Conservation (phyloP, 2,113 vertebrate species). For the Nerophis lumbriciformis region DNA sequence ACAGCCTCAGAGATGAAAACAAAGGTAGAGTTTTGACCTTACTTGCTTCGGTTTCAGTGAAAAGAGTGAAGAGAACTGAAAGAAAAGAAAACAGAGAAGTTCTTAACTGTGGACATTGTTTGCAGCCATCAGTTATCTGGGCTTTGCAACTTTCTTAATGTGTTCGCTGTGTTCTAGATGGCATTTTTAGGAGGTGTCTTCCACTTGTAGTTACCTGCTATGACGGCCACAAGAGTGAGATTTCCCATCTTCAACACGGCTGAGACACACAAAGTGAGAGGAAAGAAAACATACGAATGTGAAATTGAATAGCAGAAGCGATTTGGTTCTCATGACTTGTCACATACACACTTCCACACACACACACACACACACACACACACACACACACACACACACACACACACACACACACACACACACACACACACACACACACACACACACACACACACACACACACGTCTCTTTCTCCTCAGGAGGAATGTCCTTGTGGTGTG, state of each 20-base stretch:
- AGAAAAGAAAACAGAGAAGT: constrained; percentile 12
- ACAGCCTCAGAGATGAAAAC: constrained; percentile 1
- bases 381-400: constrained; percentile 6
- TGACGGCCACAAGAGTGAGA: constrained; percentile 46
- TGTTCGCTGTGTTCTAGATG: neutral
- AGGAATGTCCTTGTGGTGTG: constrained; percentile 43
- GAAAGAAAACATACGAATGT: constrained; percentile 12
- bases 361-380: constrained; percentile 12
- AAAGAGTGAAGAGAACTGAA: constrained; percentile 61
- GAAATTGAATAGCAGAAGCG: constrained; percentile 3
- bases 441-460: constrained; percentile 15
- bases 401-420: constrained; percentile 11
- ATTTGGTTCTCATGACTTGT: constrained; percentile 12
- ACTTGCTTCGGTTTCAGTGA: constrained; percentile 73
- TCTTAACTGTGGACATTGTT: neutral
- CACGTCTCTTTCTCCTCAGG: constrained; percentile 33
- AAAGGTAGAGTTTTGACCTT: constrained; percentile 32
- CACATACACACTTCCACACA: constrained; percentile 11
- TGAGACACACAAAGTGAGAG: constrained; percentile 14
- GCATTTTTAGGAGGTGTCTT: neutral
- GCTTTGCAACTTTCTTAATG: neutral
- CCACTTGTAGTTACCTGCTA: constrained; percentile 63
- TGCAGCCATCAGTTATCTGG: neutral
- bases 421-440: constrained; percentile 7
- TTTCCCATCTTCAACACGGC: constrained; percentile 61